Evolutionary conservation across 2,797 vertebrate genomes (phyloP), one percentile per base, ranked within the genome.

Genomic region (Moxostoma hubbsi): DNA sequence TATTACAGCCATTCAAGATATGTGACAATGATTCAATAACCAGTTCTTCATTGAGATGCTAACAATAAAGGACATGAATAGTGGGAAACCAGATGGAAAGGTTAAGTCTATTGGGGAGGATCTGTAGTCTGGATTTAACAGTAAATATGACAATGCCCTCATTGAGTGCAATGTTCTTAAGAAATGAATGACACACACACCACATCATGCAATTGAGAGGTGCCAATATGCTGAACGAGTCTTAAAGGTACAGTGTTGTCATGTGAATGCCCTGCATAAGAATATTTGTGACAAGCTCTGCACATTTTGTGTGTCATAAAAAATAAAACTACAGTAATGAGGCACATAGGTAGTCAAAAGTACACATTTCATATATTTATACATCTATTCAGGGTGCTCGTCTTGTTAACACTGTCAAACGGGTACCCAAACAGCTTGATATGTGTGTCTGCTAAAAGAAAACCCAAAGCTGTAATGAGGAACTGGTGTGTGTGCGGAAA

Each of bases 241-340:
- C 75, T 78, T 78, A 50, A 78, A 77, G 49, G 13, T 77, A 45
- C 53, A 58, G 63, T 13, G 24, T 46, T 70, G 75, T 78, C 75
- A 70, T n/a, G 43, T 58, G 57, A 3, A 45, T 59, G 11, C 64
- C 61, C 70, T 63, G 15, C 64, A 71, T 36, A 24, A 49, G 9
- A 18, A 77, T 68, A 50, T 65, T 51, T 57, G 66, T 77, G 77
- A 70, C 78, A 75, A 61, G 51, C 62, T 18, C 46, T 6, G 54
- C 7, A 63, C 45, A 74, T 66, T 80, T 80, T 74, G 66, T 75
- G 58, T 81, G 82, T 57, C 80, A 59, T 55, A 69, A 77, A 75
- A 70, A 63, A 74, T 85, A 82, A 77, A 73, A 72, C 79, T 75
- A 64, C 77, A 58, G 70, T 84, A 85, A 82, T 80, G 77, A 84